These are phyloP conservation scores for Embidobia sp. DNA, from an alignment of 2,888 invertebrate genomes.

Conservation along the genomic window DNA sequence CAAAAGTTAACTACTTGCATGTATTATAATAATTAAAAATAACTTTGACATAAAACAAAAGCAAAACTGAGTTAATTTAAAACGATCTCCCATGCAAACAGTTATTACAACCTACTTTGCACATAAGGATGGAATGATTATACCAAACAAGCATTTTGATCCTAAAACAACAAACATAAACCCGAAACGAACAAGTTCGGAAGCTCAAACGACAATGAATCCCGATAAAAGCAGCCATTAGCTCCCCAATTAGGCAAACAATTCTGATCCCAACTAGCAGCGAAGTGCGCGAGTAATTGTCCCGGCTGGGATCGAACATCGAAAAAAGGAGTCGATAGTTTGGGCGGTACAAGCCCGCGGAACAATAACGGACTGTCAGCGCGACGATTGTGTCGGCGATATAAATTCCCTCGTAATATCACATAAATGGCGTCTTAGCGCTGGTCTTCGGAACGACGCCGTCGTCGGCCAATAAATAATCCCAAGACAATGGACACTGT, in stretches of 20 bases:
- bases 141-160: conserved; percentile 8
- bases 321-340: conserved; percentile 50
- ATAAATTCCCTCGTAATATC: conserved; percentile 70
- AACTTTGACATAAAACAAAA: no score
- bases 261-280: conserved; percentile 7
- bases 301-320: conserved; percentile 14
- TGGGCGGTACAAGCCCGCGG: conserved; percentile 24
- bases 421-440: conserved; percentile 75
- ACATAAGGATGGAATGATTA: no score
- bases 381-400: conserved; percentile 65
- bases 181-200: neutral
- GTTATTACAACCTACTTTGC: no score
- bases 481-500: conserved; percentile 81
- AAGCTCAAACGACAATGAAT: conserved; percentile 18
- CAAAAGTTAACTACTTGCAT: no score
- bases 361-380: conserved; percentile 60
- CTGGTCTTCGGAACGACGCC: conserved; percentile 72
- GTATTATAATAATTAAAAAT: no score
- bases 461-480: conserved; percentile 79
- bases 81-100: no score
- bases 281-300: conserved; percentile 4
- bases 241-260: conserved; percentile 36
- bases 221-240: conserved; percentile 31
- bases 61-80: no score
- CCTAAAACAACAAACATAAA: neutral